Evolutionary conservation across 2,113 vertebrate species (phyloP), one percentile per base, ranked within the genome.

Genomic region (Pheucticus melanocephalus): DNA sequence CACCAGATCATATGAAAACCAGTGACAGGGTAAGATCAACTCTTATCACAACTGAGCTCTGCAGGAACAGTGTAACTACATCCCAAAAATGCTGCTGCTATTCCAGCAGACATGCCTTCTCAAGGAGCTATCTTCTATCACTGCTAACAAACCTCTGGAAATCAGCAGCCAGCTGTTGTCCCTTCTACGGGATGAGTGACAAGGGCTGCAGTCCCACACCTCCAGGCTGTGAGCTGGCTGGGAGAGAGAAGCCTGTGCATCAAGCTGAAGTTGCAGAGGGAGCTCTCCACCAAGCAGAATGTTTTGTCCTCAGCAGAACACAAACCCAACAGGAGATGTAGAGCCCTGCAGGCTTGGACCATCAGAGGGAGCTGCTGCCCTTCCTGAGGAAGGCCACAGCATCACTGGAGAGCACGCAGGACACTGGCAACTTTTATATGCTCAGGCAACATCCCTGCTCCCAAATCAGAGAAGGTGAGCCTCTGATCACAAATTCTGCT

Each of bases 301-400:
- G 54, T 60, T 82, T 44, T 16, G 12, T 31, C 23, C 35, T 27
- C 50, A 57, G 45, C 35, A 83, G 40, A 87, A 53, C 53, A n/a
- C 69, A 88, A 89, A 54, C 35, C 18, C 15, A 64, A 39, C 2
- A 23, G 50, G 17, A 92, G 48, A 72, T 13, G 33, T 6, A 63
- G 61, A 94, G 54, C 61, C 83, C 50, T 94, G 71, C 84, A 95
- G 75, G 63, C 48, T 81, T 60, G 42, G 22, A 75, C 97, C 97
- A 95, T 94, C 82, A 97, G 97, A 97, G 97, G 97, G 97, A 96
- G 97, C 96, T 97, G 93, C 94, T 95, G 92, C 57, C 90, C 81
- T 97, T 96, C 92, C 68, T 75, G 82, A 95, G 23, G 37, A 66
- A 42, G 65, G 61, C 54, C 35, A 71, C 54, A 70, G 78, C 27